These are phyloP conservation scores for Sciaenops ocellatus DNA, from an alignment of 2,797 vertebrate genomes.

Conservation along the genomic window DNA sequence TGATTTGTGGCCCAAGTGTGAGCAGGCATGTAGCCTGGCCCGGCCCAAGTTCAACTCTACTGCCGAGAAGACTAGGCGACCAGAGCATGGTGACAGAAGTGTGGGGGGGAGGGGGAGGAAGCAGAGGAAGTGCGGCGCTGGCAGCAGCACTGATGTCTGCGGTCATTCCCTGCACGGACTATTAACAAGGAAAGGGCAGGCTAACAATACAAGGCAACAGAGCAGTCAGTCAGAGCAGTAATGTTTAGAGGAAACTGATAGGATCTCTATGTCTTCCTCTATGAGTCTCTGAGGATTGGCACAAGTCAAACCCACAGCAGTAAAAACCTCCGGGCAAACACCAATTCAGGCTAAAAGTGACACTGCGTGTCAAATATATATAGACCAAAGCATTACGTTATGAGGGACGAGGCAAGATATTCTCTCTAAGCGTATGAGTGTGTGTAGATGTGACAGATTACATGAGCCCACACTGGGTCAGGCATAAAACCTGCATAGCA, in stretches of 20 bases:
- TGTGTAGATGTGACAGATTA: not conserved
- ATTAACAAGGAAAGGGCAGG: constrained; percentile 73
- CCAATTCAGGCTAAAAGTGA: not conserved
- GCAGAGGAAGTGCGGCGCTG: constrained; percentile 66
- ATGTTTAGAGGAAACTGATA: constrained; percentile 80
- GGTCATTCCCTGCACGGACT: constrained; percentile 70
- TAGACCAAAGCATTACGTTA: not conserved
- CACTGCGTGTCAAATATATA: not conserved
- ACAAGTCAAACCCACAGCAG: constrained; percentile 29
- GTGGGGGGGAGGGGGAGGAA: constrained; percentile 30
- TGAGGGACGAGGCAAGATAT: not conserved
- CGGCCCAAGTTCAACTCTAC: constrained; percentile 51
- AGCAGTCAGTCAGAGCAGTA: constrained; percentile 57
- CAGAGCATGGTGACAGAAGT: constrained; percentile 59
- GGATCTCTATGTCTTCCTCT: constrained; percentile 80
- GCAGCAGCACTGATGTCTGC: constrained; percentile 60
- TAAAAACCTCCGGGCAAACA: constrained; percentile 24
- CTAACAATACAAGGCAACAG: constrained; percentile 64
- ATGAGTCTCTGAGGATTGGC: constrained; percentile 73
- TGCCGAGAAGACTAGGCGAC: constrained; percentile 45
- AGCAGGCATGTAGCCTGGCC: constrained; percentile 53
- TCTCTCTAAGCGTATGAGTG: not conserved
- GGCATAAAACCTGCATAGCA: not conserved
- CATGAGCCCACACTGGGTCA: not conserved
- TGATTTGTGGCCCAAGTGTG: constrained; percentile 72